Evolutionary conservation across 2,113 vertebrate species (phyloP), one percentile per base, ranked within the genome.

Genomic region (Natator depressus): DNA sequence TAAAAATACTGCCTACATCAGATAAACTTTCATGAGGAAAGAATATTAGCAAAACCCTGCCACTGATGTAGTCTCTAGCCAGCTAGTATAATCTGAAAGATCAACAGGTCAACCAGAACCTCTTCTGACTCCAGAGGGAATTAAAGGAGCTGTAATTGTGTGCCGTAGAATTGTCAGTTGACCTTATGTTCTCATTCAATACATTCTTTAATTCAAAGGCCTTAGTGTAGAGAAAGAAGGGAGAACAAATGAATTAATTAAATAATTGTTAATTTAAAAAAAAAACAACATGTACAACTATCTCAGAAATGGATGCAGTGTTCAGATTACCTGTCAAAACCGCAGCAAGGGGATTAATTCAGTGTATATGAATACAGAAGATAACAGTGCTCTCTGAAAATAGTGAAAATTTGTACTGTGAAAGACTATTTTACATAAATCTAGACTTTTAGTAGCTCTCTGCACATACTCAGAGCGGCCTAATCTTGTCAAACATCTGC

Each of bases 401-500:
- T 0, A 80, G 17, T 13, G n/a, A 19, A 31, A 2, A 4, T 91
- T 94, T 84, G 62, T 82, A 50, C 35, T 88, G 25, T 92, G 8
- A 1, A 80, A 92, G 83, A 82, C 50, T 88, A 94, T 24, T 93
- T 92, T 4, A 72, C 0, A 0, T n/a, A 55, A 91, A 88, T 92
- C 84, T 49, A 69, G 83, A 89, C 35, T 24, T 96, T 93, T 72
- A 87, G 55, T 46, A 90, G 59, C 47, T 51, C 54, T 95, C 85
- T 85, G 27, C 24, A 84, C 0, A 1, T 62, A 89, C 51, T 84
- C 86, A 95, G 80, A 84, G 13, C 35, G 81, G 57, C 75, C 80
- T 90, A 51, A 94, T 53, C 87, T 87, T 84, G 80, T 89, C 78
- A 88, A 96, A 87, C 8, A 24, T 54, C 89, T 95, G 59, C 88